These are phyloP conservation scores for Drosophila merina DNA, from an alignment of 2,888 invertebrate genomes.

Conservation along the genomic window DNA sequence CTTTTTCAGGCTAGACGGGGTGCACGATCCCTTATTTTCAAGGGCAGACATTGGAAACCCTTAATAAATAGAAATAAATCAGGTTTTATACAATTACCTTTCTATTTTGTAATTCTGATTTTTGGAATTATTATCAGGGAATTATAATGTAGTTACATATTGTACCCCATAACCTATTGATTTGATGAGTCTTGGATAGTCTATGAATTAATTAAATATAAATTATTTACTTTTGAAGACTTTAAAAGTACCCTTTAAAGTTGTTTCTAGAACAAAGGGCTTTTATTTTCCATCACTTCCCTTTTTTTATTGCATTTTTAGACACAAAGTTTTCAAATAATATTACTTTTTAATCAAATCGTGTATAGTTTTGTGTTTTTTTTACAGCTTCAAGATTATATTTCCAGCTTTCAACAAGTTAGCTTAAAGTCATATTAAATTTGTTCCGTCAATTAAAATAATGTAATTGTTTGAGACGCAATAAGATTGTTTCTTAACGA, in stretches of 20 bases:
- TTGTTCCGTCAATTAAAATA: not conserved
- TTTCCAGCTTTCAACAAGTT: not conserved
- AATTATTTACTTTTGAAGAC: no score
- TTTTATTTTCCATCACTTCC: no score
- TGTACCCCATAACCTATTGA: no score
- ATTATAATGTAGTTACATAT: no score
- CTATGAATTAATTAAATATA: no score
- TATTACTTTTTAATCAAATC: not conserved
- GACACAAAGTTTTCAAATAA: no score
- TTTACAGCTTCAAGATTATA: not conserved
- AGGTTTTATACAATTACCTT: not conserved
- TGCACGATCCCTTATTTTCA: not conserved
- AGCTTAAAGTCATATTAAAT: not conserved
- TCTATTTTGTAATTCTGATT: not conserved
- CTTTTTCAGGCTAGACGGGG: not conserved
- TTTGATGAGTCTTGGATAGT: no score
- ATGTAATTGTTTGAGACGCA: not conserved
- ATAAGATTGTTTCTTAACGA: not conserved
- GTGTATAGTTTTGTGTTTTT: no score
- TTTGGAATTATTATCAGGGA: not conserved
- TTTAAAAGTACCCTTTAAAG: no score
- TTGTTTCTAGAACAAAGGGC: no score
- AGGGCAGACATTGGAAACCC: not conserved
- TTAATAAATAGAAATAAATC: not conserved
- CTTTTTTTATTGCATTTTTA: no score